Base-by-base conservation (phyloP, 2,888 invertebrate species). In the Subacronicta megacephala region DNA sequence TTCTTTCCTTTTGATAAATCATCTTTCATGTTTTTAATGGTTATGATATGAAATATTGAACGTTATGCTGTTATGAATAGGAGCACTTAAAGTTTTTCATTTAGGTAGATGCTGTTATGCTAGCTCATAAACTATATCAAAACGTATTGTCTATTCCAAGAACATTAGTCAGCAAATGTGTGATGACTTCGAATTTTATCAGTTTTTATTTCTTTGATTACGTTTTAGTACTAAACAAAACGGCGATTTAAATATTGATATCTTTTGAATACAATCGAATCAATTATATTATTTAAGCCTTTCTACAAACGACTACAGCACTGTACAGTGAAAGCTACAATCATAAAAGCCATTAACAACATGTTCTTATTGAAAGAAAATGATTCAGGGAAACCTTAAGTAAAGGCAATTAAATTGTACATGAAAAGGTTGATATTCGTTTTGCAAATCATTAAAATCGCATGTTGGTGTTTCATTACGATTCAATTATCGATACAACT, bases 1-100 rank as follows among this genome's bases (percentile, higher is more conserved):
- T 56, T 49, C 54, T 36, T 18, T 23, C 35, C 26, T 44, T 42
- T 26, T 46, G 49, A 68, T 72, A 68, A 60, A 65, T 74, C 55
- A 59, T 50, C 45, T 23, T 20, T 26, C 26, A 35, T 38, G 42
- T 31, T 61, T 56, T 71, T 60, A 55, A 56, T 57, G 59, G 50
- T 3, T 46, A 41, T 36, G 35, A 33, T 54, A 38, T 62, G 58
- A 59, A 64, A 64, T 56, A 66, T 62, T 45, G 50, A 57, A 38
- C 31, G 31, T 52, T 51, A 50, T 5, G 49, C 7, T 23, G 12
- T 38, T 46, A 40, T 65, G 51, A 72, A 65, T 69, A 37, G 57
- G 23, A 38, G 36, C 65, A 72, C 62, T 68, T 68, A 53, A 47
- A 37, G 9, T 60, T 41, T 15, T 23, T 9, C 13, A 23, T 23